Evolutionary conservation across 2,888 invertebrate species (phyloP).

Genomic region (Psylliodes chrysocephalus): DNA sequence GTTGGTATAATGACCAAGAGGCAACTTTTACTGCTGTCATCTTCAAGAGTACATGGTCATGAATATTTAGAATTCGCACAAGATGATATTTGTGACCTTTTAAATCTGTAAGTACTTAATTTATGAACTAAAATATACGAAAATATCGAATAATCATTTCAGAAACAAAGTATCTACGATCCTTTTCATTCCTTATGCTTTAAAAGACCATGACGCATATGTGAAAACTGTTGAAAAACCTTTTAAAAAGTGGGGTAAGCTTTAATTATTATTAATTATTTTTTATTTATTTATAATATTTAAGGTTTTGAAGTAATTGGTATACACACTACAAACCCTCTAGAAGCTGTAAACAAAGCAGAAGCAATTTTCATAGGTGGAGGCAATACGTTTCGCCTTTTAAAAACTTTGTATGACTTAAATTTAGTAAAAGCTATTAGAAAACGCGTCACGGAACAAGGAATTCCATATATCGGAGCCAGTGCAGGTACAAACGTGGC

Average conservation of each 20-base stretch:
- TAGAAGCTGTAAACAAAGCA: slow-evolving; percentile 69
- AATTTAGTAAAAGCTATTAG: slow-evolving; percentile 73
- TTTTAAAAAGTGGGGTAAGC: slow-evolving; percentile 72
- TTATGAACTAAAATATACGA: too few species aligned
- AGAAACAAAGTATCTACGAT: slow-evolving; percentile 74
- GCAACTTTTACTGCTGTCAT: slow-evolving; percentile 74
- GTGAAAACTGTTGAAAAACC: slow-evolving; percentile 70
- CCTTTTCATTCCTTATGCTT: slow-evolving; percentile 81
- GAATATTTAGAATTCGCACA: slow-evolving; percentile 75
- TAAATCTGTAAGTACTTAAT: slow-evolving; percentile 66
- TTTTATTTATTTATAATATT: slow-evolving; percentile 14
- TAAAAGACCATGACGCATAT: slow-evolving; percentile 74
- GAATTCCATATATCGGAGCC: slow-evolving; percentile 78
- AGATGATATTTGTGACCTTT: slow-evolving; percentile 70
- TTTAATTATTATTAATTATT: background rate
- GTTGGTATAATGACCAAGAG: slow-evolving; percentile 48
- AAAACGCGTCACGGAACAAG: slow-evolving; percentile 71
- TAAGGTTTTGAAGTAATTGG: slow-evolving; percentile 71
- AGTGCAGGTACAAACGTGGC: slow-evolving; percentile 89
- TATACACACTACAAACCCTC: slow-evolving; percentile 72
- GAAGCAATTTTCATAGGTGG: slow-evolving; percentile 83
- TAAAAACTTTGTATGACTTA: slow-evolving; percentile 76
- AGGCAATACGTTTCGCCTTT: slow-evolving; percentile 81
- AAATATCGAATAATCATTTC: too few species aligned
- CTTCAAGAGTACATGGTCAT: slow-evolving; percentile 75